These are phyloP conservation scores for Lamprologus lemairii DNA, from an alignment of 2,113 vertebrate species.

Conservation along the genomic window DNA sequence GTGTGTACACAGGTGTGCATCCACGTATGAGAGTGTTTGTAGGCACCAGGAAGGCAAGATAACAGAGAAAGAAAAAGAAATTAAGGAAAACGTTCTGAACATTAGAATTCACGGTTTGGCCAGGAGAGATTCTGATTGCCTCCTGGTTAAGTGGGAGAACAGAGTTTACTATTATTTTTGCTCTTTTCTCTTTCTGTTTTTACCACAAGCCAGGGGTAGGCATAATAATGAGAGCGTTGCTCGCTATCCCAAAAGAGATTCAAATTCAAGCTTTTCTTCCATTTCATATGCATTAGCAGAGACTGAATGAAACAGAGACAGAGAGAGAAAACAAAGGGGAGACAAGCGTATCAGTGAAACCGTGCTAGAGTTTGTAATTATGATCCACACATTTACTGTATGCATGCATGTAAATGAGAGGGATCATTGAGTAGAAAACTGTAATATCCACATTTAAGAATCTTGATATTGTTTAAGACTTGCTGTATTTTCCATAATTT, in stretches of 20 bases:
- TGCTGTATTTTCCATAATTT: neutral
- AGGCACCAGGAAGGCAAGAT: neutral
- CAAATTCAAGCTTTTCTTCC: neutral
- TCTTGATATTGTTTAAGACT: neutral
- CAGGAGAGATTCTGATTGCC: conserved; percentile 1
- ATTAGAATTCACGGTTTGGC: neutral
- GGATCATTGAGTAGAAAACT: neutral
- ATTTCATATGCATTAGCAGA: conserved; percentile 7
- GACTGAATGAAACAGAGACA: neutral
- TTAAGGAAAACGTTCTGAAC: neutral
- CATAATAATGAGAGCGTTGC: conserved; percentile 21
- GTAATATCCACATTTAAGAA: neutral
- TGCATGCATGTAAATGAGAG: neutral
- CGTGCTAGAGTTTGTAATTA: neutral
- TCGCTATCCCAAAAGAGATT: conserved; percentile 8
- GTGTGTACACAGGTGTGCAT: neutral
- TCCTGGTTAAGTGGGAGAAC: neutral
- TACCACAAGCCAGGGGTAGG: neutral
- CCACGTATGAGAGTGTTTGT: neutral
- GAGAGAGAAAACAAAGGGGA: neutral
- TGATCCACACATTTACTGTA: neutral
- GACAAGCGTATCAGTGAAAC: neutral
- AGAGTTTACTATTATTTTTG: neutral
- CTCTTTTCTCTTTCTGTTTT: neutral
- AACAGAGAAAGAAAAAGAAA: conserved; percentile 22